Evolutionary conservation across 1,140 invertebrate genomes (phyloP).

Genomic region (Cotesia glomerata): DNA sequence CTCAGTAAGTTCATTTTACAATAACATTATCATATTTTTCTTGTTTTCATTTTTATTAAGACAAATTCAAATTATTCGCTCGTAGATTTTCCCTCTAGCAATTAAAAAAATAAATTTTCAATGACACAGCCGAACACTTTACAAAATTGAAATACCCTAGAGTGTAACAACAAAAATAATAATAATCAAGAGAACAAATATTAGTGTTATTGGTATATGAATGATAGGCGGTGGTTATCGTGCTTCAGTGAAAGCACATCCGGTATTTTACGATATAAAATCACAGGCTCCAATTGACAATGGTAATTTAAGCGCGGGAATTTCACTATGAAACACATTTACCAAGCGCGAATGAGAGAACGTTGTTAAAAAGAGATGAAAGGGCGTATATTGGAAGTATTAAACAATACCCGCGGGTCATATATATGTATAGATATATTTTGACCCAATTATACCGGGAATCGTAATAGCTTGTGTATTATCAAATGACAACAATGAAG

Average conservation of each 20-base stretch:
- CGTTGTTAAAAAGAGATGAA: no score
- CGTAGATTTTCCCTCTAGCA: no score
- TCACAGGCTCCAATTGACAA: conserved; percentile 4
- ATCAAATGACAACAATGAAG: not conserved
- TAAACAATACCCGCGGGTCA: conserved; percentile 3
- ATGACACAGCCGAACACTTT: no score
- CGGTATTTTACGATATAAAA: conserved; percentile 19
- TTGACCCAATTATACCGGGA: not conserved
- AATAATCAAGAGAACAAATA: not conserved
- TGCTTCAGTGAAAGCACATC: not conserved
- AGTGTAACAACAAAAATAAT: not conserved
- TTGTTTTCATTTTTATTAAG: no score
- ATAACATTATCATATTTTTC: no score
- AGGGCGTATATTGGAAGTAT: not conserved
- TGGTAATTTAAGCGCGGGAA: conserved; percentile 2
- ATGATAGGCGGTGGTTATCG: not conserved
- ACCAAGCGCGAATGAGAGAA: no score
- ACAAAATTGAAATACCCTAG: not conserved
- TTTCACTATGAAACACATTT: not conserved
- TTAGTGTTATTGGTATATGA: not conserved
- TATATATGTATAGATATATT: not conserved
- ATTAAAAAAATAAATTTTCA: no score
- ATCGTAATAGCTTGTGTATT: not conserved
- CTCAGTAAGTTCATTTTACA: conserved; percentile 49
- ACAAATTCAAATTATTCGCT: no score